Evolutionary conservation across 2,113 vertebrate genomes (phyloP).

Genomic region (Menidia beryllina): DNA sequence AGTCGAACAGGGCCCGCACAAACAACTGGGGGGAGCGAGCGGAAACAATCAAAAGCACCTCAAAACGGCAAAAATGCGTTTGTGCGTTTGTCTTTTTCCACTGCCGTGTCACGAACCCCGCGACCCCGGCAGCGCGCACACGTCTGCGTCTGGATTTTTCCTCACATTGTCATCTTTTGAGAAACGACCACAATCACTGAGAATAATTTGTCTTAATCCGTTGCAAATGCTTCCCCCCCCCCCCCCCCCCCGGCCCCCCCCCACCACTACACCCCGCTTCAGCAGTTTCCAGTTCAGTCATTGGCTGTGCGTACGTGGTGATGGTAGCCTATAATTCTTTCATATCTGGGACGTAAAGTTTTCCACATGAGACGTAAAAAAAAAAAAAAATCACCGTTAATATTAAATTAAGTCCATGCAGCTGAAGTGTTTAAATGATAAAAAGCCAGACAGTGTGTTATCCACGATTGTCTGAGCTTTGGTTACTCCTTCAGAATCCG

Average conservation of each 20-base stretch:
- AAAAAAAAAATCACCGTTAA: conserved; percentile 17
- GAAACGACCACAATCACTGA: conserved; percentile 53
- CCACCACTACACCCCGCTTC: too few relatives aligned
- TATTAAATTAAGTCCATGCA: conserved; percentile 18
- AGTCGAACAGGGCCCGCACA: conserved; percentile 92
- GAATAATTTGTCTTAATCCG: conserved; percentile 61
- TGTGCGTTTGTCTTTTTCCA: conserved; percentile 11
- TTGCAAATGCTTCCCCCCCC: conserved; percentile 57
- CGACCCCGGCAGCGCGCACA: conserved; percentile 19
- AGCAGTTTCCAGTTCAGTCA: conserved; percentile 50
- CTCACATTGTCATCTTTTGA: conserved; percentile 55
- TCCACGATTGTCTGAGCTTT: conserved; percentile 42
- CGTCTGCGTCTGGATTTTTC: conserved; percentile 21
- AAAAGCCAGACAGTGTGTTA: conserved; percentile 19
- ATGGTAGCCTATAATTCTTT: conserved; percentile 1
- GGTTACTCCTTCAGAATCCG: conserved; percentile 18
- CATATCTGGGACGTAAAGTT: conserved; percentile 11
- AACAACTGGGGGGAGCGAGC: conserved; percentile 88
- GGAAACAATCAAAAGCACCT: too few relatives aligned
- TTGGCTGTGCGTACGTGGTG: conserved; percentile 10
- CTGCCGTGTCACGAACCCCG: conserved; percentile 5
- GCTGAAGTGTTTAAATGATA: conserved; percentile 18
- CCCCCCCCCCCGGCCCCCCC: too few relatives aligned
- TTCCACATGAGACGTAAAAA: conserved; percentile 38
- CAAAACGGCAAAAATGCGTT: too few relatives aligned